phyloP scores from a whole-genome alignment of 2,888 invertebrate species.

The Rhopalosiphum nymphaeae region DNA sequence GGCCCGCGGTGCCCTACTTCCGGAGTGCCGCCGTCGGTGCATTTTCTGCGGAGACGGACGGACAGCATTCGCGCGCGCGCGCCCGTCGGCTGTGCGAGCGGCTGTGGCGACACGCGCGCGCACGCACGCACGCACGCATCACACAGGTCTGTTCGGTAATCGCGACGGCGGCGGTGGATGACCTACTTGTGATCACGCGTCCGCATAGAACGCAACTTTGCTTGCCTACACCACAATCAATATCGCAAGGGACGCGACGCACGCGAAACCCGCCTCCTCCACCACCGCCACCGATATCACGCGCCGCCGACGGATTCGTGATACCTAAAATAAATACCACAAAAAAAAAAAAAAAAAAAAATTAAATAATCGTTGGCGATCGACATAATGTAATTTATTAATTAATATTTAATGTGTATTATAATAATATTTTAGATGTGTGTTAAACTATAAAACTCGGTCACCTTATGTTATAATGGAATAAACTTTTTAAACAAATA shows the following conservation, averaged over 20 bases:
- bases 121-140: conserved; percentile 40
- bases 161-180: conserved; percentile 37
- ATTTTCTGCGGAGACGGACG: conserved; percentile 41
- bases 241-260: conserved; percentile 59
- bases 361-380: not conserved
- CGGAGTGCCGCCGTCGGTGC: conserved; percentile 54
- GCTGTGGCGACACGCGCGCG: conserved; percentile 41
- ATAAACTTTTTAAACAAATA: not conserved
- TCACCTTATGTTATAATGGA: not conserved
- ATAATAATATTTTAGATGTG: not conserved
- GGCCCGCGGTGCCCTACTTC: conserved; percentile 61
- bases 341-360: not conserved
- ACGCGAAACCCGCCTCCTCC: conserved; percentile 30
- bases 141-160: conserved; percentile 50
- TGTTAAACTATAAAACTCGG: not conserved
- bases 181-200: conserved; percentile 64
- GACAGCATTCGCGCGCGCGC: not conserved
- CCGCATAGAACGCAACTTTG: conserved; percentile 50
- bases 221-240: conserved; percentile 64
- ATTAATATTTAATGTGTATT: not conserved
- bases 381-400: too few relatives aligned
- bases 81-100: not conserved
- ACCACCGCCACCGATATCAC: not conserved
- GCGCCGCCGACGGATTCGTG: not conserved
- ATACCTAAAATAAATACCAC: not conserved